phyloP scores from a whole-genome alignment of 2,888 invertebrate genomes.

The Drosophila niveifrons region DNA sequence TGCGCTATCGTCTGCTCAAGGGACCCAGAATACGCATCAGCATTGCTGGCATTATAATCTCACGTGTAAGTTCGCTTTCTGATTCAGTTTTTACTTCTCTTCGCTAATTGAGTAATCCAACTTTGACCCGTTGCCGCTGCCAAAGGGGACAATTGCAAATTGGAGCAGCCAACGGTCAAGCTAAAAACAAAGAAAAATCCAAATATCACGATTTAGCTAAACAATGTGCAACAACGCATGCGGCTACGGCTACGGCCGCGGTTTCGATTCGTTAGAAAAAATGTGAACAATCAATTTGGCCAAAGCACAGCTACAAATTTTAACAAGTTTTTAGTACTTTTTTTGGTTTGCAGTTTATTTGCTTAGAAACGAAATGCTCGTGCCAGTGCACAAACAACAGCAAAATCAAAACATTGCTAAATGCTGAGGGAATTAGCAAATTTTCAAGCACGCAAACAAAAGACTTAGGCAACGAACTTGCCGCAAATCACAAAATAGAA shows the following conservation, averaged over 20 bases:
- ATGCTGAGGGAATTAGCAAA: conserved; percentile 66
- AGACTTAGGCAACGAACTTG: conserved; percentile 65
- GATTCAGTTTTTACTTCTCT: too few relatives aligned
- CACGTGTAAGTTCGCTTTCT: conserved; percentile 89
- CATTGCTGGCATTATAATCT: conserved; percentile 97
- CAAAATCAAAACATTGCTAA: conserved; percentile 49
- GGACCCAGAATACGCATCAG: conserved; percentile 97
- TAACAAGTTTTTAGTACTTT: conserved; percentile 64
- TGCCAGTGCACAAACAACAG: conserved; percentile 27
- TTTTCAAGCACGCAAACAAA: conserved; percentile 62
- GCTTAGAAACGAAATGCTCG: conserved; percentile 32
- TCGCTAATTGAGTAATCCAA: conserved; percentile 70
- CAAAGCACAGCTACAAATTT: conserved; percentile 70
- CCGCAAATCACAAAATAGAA: conserved; percentile 26
- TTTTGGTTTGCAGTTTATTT: conserved; percentile 12
- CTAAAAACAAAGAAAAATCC: conserved; percentile 14
- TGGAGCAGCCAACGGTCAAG: conserved; percentile 41
- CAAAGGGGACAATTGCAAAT: conserved; percentile 55
- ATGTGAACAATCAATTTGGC: conserved; percentile 77
- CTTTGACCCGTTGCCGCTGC: conserved; percentile 57
- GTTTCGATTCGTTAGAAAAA: conserved; percentile 58
- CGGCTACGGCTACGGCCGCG: conserved; percentile 63
- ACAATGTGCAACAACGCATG: conserved; percentile 69
- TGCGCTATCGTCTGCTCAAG: conserved; percentile 95
- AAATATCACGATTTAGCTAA: conserved; percentile 66